Base-by-base conservation (phyloP, 2,888 invertebrate species). In the Ectobius pallidus region DNA sequence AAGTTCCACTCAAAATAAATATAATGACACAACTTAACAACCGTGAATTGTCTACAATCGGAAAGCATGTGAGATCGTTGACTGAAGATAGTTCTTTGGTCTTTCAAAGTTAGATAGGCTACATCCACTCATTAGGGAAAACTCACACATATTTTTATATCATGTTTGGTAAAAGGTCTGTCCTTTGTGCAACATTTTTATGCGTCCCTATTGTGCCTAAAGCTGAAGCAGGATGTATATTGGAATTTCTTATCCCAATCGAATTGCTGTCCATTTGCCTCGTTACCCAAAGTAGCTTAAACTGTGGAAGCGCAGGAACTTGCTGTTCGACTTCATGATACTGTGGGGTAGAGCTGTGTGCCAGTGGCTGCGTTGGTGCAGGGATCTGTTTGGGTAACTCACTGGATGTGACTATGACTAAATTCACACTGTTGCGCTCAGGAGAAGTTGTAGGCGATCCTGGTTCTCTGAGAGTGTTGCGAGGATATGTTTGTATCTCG, bases 301-400 rank as follows among this genome's bases (percentile, higher is more conserved):
- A 63, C 27, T 73, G 73, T 9, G 73, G 73, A 9, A 71, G 61
- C 1, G 63, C 75, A 14, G 70, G 68, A 3, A 72, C 67, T 27
- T 70, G 74, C 30, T 75, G 70, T 44, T 69, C 75, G 34, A 68
- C 70, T 16, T 69, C 71, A 18, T 69, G 67, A 32, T 75, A 76
- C 52, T 75, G 74, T 9, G 75, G 75, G 30, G 75, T 75, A n/a
- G 75, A 73, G 61, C 75, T 75, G 49, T 72, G 72, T 76, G 78
- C 22, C 75, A 77, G 3, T 77, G 80, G 34, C 78, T 80, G 73
- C 80, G 84, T 83, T 0, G 84, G 84, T 2, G 83, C 80, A 16
- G 84, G 84, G 71, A 84, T 84, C 74, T 84, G 84, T 74, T 84
- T 84, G 0, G 84, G 84, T 42, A 84, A 76, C 70, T 84, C 83